A percentile compares a stretch with the other conserved stretches of the same genome.
Evolutionary conservation across 2,113 vertebrate species (phyloP).

Genomic region (Apodemus speciosus): DNA sequence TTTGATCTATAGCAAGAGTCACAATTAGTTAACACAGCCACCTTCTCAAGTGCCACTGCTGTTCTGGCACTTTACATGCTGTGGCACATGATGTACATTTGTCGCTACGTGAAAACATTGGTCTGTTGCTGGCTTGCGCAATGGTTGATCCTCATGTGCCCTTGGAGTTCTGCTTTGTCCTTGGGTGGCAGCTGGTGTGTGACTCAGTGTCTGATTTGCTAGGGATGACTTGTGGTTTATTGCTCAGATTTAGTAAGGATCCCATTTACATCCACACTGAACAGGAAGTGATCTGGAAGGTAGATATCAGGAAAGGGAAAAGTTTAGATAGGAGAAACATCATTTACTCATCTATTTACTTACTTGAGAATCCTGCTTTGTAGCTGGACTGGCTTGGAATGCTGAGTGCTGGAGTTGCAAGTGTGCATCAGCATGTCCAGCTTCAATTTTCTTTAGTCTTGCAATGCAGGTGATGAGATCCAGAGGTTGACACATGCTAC

Average conservation of each 20-base stretch:
- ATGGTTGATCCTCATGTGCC: neutral
- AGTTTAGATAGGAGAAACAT: neutral
- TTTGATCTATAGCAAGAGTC: neutral
- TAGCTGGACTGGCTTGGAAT: neutral
- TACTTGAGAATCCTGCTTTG: neutral
- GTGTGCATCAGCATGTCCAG: neutral
- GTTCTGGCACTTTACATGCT: neutral
- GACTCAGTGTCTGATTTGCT: neutral
- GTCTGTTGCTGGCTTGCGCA: neutral
- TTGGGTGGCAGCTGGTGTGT: neutral
- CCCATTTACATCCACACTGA: neutral
- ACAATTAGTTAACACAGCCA: neutral
- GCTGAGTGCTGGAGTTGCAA: neutral
- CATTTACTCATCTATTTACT: neutral
- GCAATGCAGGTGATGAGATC: neutral
- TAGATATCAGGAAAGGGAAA: neutral
- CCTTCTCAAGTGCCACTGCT: neutral
- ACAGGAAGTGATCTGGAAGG: neutral
- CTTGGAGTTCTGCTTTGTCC: neutral
- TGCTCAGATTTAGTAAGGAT: neutral
- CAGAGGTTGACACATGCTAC: neutral
- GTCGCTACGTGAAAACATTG: neutral
- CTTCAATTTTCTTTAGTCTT: neutral
- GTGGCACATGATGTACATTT: neutral
- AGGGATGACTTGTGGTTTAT: neutral